Evolutionary conservation across 2,888 invertebrate species (phyloP), one percentile per base, ranked within the genome.

Genomic region (Philonicus albiceps): DNA sequence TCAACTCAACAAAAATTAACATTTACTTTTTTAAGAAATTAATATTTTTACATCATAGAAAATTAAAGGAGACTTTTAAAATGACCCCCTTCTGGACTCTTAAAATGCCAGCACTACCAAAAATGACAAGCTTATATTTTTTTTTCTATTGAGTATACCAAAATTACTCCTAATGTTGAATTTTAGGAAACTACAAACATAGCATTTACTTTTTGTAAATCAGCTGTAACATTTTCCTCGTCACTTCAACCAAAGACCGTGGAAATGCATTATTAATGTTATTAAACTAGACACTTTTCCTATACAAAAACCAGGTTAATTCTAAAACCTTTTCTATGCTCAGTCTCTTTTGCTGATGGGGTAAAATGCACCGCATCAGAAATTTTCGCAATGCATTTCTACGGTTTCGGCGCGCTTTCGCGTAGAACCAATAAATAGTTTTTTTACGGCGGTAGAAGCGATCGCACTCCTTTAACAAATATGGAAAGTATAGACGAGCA

Each of bases 401-500:
- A 76, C n/a, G 76, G 76, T 76, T 76, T 76, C 76, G 40, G 11
- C 43, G 37, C 40, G 22, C 40, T 11, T 27, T 40, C 13, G 19
- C 76, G 43, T 76, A 22, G 16, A 53, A 27, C 30, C 43, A 53
- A 53, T 30, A 53, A 30, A 16, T 80, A 80, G 80, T 80, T 30
- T 80, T 80, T 53, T 49, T n/a, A 16, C 27, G 53, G 53, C 49
- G 30, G 80, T 80, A 49, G 27, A 27, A 7, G 30, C 27, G 76
- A 76, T 76, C 34, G 19, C 31, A 78, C 19, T 43, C 3, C 22
- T 19, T 11, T 40, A 5, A 11, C n/a, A 37, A 27, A 16, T 49
- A 80, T 80, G 80, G 80, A 80, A 49, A 80, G 80, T n/a, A 80
- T 80, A 49, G 80, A 80, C 27, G 80, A 80, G 19, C 43, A 49